Base-by-base conservation (phyloP, 2,888 invertebrate genomes). In the Biston betularia region DNA sequence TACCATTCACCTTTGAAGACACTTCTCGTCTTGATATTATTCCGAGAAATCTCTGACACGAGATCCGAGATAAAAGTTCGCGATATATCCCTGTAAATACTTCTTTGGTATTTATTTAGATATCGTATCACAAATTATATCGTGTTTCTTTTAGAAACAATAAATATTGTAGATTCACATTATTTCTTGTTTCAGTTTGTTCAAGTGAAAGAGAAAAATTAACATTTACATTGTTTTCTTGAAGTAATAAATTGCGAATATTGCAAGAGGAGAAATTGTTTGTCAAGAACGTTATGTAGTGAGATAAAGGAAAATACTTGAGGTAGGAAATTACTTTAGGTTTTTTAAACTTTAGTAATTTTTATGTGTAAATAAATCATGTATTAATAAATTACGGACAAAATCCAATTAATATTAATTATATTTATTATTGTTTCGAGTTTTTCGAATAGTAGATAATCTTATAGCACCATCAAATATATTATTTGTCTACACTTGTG, bases 201-300 rank as follows among this genome's bases (percentile, higher is more conserved):
- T 71, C 62, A 56, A 70, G 64, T 62, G 60, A 71, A 73, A 68
- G 60, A 71, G 64, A 66, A 73, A 73, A 73, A 73, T 73, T 73
- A 69, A 66, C 69, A 73, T 73, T 69, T 69, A 73, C 71, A 73
- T 71, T 70, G 71, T 73, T 68, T 69, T 68, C 66, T 69, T 66
- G 63, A 54, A 65, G 63, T 63, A 58, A 71, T 71, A 71, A 70
- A 71, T 73, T 66, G 62, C 33, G 62, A 68, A 69, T 59, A 69
- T 62, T 63, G 65, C 65, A 65, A 63, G 56, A 69, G 62, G 52
- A 69, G 69, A 71, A 65, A 64, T 66, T 69, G 61, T 71, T 73
- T 65, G 69, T 53, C 38, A 34, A 15, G 14, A 59, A 50, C 45
- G 58, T 64, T 59, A 58, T 57, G 53, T 58, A 50, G 56, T 24